These are phyloP conservation scores for Rhagoletis zephyria DNA, from an alignment of 1,140 invertebrate genomes.

Conservation along the genomic window DNA sequence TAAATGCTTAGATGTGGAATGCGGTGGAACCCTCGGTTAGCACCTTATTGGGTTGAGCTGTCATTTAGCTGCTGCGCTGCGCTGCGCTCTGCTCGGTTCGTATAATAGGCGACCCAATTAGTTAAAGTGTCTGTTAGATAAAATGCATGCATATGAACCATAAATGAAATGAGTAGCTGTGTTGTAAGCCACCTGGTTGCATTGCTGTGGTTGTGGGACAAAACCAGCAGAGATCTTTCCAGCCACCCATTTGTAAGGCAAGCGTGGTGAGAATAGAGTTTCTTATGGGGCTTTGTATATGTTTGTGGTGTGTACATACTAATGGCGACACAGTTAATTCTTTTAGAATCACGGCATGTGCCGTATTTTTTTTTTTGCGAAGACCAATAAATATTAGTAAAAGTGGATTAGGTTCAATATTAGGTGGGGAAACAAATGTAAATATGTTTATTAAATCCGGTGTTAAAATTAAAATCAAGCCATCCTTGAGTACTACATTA, in stretches of 20 bases:
- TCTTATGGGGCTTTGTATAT: no score
- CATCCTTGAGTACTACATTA: no score
- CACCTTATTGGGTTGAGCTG: constrained; percentile 8
- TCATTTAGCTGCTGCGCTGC: constrained; percentile 29
- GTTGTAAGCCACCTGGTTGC: background rate
- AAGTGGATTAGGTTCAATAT: no score
- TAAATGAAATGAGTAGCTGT: constrained; percentile 39
- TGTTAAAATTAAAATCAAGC: no score
- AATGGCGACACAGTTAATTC: background rate
- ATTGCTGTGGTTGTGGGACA: background rate
- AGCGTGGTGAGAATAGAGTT: background rate
- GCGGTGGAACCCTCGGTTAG: background rate
- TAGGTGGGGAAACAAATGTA: no score
- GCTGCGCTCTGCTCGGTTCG: constrained; percentile 11
- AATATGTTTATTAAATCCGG: no score
- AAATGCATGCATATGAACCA: constrained; percentile 55
- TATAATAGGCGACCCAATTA: constrained; percentile 57
- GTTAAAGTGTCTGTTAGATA: constrained; percentile 47
- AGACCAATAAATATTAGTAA: no score
- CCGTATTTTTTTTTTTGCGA: no score
- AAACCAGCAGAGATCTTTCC: background rate
- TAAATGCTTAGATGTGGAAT: background rate
- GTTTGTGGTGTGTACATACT: background rate
- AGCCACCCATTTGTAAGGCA: background rate
- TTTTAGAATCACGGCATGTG: background rate